Conservation (phyloP, 2,113 vertebrate genomes). For the Anhinga anhinga region DNA sequence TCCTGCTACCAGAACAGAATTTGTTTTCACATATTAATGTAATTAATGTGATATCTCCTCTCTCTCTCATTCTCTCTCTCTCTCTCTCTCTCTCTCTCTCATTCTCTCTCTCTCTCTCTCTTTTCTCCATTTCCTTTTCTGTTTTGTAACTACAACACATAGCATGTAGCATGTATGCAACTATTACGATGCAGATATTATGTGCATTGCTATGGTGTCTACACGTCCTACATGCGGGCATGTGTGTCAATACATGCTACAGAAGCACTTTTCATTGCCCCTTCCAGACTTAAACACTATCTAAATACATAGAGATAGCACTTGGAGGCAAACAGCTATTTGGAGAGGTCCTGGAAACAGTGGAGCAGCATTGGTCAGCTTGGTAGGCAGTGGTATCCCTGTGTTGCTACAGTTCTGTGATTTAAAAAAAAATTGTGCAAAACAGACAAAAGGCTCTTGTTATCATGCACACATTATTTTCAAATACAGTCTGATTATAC, state of each 20-base stretch:
- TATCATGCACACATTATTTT: background rate
- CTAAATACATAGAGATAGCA: background rate
- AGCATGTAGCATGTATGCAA: background rate
- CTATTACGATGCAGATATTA: background rate
- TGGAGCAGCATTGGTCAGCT: background rate
- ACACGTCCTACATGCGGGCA: accelerated
- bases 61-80: background rate
- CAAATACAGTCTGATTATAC: background rate
- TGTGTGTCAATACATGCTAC: background rate
- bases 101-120: background rate
- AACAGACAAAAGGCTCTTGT: background rate
- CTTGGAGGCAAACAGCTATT: background rate
- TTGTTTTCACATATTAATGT: background rate
- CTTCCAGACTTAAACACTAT: background rate
- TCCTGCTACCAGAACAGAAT: background rate
- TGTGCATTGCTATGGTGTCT: background rate
- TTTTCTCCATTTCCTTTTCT: background rate
- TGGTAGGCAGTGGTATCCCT: background rate
- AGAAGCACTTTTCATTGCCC: background rate
- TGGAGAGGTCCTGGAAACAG: background rate
- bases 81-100: background rate
- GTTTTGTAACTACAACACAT: background rate
- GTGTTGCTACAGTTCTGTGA: background rate
- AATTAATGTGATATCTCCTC: background rate
- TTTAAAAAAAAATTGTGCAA: background rate